Evolutionary conservation across 2,113 vertebrate species (phyloP).

Genomic region (Crotalus viridis): DNA sequence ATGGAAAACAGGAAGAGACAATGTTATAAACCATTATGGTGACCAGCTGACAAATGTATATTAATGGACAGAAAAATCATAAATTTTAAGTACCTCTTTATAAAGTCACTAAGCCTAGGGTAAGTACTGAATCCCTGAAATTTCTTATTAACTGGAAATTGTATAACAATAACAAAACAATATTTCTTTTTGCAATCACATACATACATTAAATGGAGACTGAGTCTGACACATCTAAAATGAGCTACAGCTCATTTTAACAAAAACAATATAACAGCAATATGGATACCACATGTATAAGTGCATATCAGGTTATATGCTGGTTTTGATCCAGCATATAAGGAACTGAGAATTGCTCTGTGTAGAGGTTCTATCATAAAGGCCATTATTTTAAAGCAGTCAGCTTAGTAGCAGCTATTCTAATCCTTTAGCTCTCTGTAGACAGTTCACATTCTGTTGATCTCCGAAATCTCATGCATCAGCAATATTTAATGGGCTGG

Average conservation of each 20-base stretch:
- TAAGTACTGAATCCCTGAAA: not conserved
- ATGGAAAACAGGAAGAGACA: not conserved
- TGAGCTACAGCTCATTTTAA: not conserved
- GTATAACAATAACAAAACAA: not conserved
- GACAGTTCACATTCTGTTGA: not conserved
- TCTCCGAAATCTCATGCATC: not conserved
- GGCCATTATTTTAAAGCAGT: not conserved
- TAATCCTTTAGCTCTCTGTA: not conserved
- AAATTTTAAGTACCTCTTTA: not conserved
- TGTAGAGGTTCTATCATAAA: not conserved
- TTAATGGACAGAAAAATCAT: not conserved
- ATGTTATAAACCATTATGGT: not conserved
- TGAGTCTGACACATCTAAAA: not conserved
- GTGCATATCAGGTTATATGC: not conserved
- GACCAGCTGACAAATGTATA: not conserved
- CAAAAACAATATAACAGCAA: not conserved
- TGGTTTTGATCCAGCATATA: not conserved
- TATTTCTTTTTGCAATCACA: not conserved
- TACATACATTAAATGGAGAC: not conserved
- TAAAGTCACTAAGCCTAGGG: not conserved
- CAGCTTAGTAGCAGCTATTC: not conserved
- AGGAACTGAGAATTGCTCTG: not conserved
- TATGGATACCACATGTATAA: not conserved
- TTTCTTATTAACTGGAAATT: not conserved
- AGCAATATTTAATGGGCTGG: slow-evolving; percentile 12